phyloP scores from a whole-genome alignment of 2,113 vertebrate species.

The Oreochromis aureus region DNA sequence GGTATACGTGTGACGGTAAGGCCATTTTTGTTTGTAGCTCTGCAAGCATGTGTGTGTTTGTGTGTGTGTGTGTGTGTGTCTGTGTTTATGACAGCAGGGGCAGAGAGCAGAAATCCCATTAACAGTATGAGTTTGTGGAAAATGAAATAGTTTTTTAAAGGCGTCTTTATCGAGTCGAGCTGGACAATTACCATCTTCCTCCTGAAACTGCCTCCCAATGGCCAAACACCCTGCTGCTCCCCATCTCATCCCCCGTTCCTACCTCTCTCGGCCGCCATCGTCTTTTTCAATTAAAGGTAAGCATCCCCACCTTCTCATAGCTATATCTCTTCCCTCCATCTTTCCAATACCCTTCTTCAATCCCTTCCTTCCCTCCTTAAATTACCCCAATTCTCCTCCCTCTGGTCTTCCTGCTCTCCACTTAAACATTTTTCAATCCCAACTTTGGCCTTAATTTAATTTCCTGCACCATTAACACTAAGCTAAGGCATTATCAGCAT shows the following conservation, averaged over 20 bases:
- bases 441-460: slow-evolving; percentile 54
- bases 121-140: slow-evolving; percentile 32
- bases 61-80: not conserved
- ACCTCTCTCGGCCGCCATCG: not conserved
- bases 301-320: not conserved
- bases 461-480: slow-evolving; percentile 57
- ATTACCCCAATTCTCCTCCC: not conserved
- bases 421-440: slow-evolving; percentile 12
- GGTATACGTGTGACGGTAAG: not conserved
- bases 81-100: not conserved
- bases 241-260: not conserved
- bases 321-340: not conserved
- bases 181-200: slow-evolving; percentile 11
- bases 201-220: not conserved
- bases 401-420: not conserved
- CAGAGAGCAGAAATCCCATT: slow-evolving; percentile 44
- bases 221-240: not conserved
- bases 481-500: slow-evolving; percentile 20
- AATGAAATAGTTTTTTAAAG: slow-evolving; percentile 35
- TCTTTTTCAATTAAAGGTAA: not conserved
- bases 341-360: not conserved
- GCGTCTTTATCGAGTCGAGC: slow-evolving; percentile 7
- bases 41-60: not conserved
- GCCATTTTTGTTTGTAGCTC: not conserved
- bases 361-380: not conserved